Base-by-base conservation (phyloP, 1,140 invertebrate genomes). In the Sipha flava region DNA sequence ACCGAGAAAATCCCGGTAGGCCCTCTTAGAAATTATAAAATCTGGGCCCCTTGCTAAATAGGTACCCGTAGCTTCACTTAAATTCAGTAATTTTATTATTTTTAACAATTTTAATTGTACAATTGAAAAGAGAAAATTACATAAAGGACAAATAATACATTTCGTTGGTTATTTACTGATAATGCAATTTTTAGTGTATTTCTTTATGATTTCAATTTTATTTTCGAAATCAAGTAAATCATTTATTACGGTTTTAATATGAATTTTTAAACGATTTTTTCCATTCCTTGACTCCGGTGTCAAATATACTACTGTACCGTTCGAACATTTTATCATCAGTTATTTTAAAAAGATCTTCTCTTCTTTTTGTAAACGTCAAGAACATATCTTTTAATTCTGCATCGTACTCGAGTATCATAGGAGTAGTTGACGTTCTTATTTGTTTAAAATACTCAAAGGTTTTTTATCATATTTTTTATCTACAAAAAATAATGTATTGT, bases 391-490 rank as follows among this genome's bases (percentile, higher is more conserved):
- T 43, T 9, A 77, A 57, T 12, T 77, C 52, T 9, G 18, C 23
- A 59, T 37, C 57, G 3, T 40, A 2, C 29, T 43, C 21, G 3
- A 10, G 6, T 18, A 77, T 26, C 3, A n/a, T n/a, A 12, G 49
- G 34, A 0, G 59, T 77, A 18, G 12, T 59, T 1, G 52, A 40
- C 16, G 14, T 37, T 37, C 40, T 57, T 26, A 77, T 29, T 14
- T 12, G n/a, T 10, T 40, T 37, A 26, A 18, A 77, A 1, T 14
- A 23, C 18, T 18, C 3, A 29, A 59, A 59, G 3, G 21, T n/a
- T 77, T 37, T 59, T 4, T 40, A 77, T 59, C 3, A 77, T 37
- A 43, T 77, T 57, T 77, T 57, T 77, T n/a, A 59, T 57, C 73
- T 77, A 5, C 12, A 57, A 57, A 75, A 52, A n/a, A n/a, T n/a